Conservation (phyloP, 2,113 vertebrate genomes). For the Danionella cerebrum region DNA sequence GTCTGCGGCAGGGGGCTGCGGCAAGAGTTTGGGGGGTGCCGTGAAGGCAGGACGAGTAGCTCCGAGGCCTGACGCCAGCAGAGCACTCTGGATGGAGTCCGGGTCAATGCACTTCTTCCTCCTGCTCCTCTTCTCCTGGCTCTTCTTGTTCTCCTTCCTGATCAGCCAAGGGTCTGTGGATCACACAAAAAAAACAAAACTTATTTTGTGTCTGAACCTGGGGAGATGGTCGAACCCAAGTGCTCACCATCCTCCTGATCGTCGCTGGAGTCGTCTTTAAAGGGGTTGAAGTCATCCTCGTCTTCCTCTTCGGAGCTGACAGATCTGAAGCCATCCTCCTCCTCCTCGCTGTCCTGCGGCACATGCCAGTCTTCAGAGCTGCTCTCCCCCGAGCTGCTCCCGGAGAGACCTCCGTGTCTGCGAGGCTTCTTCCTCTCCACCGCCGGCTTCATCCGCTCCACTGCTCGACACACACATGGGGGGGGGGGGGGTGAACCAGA, state of each 20-base stretch:
- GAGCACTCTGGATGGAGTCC: slow-evolving; percentile 99
- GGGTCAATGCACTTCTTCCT: slow-evolving; percentile 85
- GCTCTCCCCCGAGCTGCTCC: slow-evolving; percentile 90
- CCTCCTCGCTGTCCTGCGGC: slow-evolving; percentile 66
- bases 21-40: slow-evolving; percentile 68
- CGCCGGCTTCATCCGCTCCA: too few relatives aligned
- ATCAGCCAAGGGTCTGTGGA: slow-evolving; percentile 91
- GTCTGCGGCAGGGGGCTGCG: slow-evolving; percentile 48
- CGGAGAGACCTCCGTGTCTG: slow-evolving; percentile 78
- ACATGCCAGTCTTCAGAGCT: slow-evolving; percentile 58
- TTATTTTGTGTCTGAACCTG: too few relatives aligned
- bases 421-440: slow-evolving; percentile 85
- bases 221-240: background rate
- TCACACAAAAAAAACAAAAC: too few relatives aligned
- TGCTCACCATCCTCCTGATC: slow-evolving; percentile 89
- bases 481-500: too few relatives aligned
- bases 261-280: slow-evolving; percentile 89
- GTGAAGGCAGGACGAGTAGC: slow-evolving; percentile 86
- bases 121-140: slow-evolving; percentile 86
- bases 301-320: slow-evolving; percentile 83
- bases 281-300: slow-evolving; percentile 92
- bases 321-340: slow-evolving; percentile 89
- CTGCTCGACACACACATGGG: too few relatives aligned
- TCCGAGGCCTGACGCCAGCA: slow-evolving; percentile 94
- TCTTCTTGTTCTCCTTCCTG: slow-evolving; percentile 92